Base-by-base conservation (phyloP, 2,888 invertebrate species). In the Cerastis rubricosa region DNA sequence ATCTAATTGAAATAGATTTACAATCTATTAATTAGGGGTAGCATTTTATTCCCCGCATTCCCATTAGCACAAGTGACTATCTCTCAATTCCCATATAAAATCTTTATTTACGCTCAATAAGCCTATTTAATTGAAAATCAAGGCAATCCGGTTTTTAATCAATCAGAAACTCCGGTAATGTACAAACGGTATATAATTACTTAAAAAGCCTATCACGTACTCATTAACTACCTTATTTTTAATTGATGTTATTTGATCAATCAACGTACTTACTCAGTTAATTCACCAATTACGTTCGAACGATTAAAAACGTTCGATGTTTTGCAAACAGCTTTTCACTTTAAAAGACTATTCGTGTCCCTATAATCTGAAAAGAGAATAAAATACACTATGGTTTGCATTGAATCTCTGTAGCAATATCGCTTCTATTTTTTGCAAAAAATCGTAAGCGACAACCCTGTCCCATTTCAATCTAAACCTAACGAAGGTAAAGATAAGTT, bases 391-490 rank as follows among this genome's bases (percentile, higher is more conserved):
- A 89, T 88, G 89, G 90, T 89, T 90, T 92, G 91, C 90, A 91
- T 90, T 90, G 90, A 91, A 90, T 90, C 89, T 89, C 88, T 89
- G 88, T 91, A 91, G 92, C 91, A 91, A 92, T 92, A 92, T 89
- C 88, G 78, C 89, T 85, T 73, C 43, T 43, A 67, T 76, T n/a
- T 64, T 70, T 76, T 74, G 43, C 51, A 57, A 70, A 47, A 85
- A 17, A 57, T 51, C 17, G n/a, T 76, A 74, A 71, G 66, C 54
- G 19, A 14, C 9, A 5, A 22, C 12, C 9, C 0, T 35, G 6
- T 25, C 35, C 2, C 71, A 71, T 43, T 22, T 0, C 0, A 79
- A 67, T 76, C 45, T 74, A 22, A 40, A 68, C 69, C 47, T 65
- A 83, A 76, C 4, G 0, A 0, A 0, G 0, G 17, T 8, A 0